phyloP scores from a whole-genome alignment of 1,140 invertebrate genomes.

The Conus ventricosus region DNA sequence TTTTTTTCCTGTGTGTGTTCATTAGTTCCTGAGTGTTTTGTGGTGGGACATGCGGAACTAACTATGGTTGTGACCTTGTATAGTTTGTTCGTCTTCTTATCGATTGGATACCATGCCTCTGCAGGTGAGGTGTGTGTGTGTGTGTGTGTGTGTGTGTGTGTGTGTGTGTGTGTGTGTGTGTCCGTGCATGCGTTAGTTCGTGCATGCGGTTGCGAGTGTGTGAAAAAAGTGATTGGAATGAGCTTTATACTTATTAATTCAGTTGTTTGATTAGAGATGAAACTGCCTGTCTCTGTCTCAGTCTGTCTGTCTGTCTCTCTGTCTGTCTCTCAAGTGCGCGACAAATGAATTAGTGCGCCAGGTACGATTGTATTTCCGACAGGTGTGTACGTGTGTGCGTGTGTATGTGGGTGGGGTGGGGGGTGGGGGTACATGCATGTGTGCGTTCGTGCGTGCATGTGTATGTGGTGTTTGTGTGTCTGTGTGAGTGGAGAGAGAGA shows the following conservation, averaged over 20 bases:
- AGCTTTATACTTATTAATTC: too few relatives aligned
- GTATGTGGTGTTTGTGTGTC: neutral
- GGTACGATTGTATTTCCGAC: neutral
- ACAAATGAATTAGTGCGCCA: neutral
- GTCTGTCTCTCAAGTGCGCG: neutral
- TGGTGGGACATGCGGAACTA: too few relatives aligned
- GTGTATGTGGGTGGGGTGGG: neutral
- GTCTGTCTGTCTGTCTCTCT: too few relatives aligned
- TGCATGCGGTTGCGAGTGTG: neutral
- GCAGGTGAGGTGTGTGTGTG: neutral
- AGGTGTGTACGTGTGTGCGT: neutral
- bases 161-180: neutral
- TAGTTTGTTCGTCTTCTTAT: too few relatives aligned
- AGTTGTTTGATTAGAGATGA: too few relatives aligned
- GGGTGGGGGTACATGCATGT: neutral
- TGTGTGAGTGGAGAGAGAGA: neutral
- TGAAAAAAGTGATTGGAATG: too few relatives aligned
- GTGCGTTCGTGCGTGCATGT: neutral
- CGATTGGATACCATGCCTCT: neutral
- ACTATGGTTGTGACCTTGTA: too few relatives aligned
- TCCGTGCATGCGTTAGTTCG: neutral
- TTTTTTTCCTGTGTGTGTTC: too few relatives aligned
- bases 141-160: neutral
- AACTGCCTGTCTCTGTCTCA: too few relatives aligned
- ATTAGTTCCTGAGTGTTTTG: too few relatives aligned